Evolutionary conservation across 2,797 vertebrate species (phyloP).

Genomic region (Eurystomus glaucurus): DNA sequence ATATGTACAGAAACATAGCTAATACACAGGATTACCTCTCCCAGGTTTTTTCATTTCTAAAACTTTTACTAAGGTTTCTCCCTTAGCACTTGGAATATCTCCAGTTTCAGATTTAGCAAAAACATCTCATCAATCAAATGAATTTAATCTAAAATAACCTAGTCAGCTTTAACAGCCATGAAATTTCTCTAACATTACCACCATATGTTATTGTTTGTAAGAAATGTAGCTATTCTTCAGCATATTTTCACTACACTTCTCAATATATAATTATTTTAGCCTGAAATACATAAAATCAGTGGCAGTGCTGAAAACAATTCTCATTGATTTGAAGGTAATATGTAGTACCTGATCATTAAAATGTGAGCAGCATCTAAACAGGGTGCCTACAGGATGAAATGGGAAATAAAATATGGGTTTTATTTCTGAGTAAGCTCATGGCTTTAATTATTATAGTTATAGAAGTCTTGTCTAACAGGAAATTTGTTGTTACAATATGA

Average conservation of each 20-base stretch:
- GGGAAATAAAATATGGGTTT: conserved; percentile 6
- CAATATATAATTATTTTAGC: not conserved
- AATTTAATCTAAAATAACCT: conserved; percentile 1
- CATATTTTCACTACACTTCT: conserved; percentile 4
- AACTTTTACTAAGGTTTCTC: not conserved
- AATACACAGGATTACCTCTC: not conserved
- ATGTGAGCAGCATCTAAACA: not conserved
- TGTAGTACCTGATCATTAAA: not conserved
- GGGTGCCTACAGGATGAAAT: not conserved
- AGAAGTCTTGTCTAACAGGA: conserved; percentile 14
- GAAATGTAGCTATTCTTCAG: not conserved
- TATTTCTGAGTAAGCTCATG: conserved; percentile 32
- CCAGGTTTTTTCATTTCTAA: not conserved
- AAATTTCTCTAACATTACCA: not conserved
- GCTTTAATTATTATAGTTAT: not conserved
- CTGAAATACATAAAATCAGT: conserved; percentile 51
- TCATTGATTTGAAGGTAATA: conserved; percentile 39
- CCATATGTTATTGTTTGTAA: not conserved
- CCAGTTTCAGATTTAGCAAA: not conserved
- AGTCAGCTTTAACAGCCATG: not conserved
- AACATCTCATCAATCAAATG: not conserved
- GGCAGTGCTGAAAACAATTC: conserved; percentile 48
- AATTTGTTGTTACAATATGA: not conserved
- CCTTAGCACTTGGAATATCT: not conserved
- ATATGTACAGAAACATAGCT: not conserved